Conservation (phyloP, 2,797 vertebrate species). For the Odontamblyopus lacepedii region DNA sequence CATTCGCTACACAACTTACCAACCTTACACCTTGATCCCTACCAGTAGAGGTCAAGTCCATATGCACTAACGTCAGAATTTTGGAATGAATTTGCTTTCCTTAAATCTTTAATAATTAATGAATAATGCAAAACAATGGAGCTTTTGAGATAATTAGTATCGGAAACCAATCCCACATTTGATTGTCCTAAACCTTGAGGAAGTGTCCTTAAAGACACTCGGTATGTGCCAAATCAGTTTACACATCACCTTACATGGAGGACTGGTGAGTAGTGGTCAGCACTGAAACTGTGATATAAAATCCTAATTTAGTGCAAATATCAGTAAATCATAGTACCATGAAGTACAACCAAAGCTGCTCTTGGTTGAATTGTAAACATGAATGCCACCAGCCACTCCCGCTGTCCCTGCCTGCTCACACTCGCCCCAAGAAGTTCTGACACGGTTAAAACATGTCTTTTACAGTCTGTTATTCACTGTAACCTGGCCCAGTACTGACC, state of each 20-base stretch:
- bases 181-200: neutral
- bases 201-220: no score
- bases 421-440: constrained; percentile 36
- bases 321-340: constrained; percentile 54
- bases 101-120: no score
- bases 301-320: constrained; percentile 40
- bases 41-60: neutral
- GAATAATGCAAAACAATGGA: neutral
- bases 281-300: neutral
- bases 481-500: constrained; percentile 84
- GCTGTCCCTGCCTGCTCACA: constrained; percentile 48
- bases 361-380: constrained; percentile 75
- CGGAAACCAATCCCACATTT: neutral
- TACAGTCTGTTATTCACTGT: constrained; percentile 66
- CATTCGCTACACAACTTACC: neutral
- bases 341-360: constrained; percentile 72
- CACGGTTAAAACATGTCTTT: constrained; percentile 42
- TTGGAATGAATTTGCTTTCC: no score
- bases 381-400: constrained; percentile 55
- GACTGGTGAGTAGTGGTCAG: neutral
- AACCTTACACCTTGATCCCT: no score
- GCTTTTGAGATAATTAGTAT: neutral
- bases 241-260: neutral
- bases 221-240: neutral
- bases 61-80: no score